A percentile compares a stretch with the other conserved stretches of the same genome.
These are phyloP conservation scores for Ceratosolen solmsi DNA, from an alignment of 1,140 invertebrate genomes.

Conservation along the genomic window DNA sequence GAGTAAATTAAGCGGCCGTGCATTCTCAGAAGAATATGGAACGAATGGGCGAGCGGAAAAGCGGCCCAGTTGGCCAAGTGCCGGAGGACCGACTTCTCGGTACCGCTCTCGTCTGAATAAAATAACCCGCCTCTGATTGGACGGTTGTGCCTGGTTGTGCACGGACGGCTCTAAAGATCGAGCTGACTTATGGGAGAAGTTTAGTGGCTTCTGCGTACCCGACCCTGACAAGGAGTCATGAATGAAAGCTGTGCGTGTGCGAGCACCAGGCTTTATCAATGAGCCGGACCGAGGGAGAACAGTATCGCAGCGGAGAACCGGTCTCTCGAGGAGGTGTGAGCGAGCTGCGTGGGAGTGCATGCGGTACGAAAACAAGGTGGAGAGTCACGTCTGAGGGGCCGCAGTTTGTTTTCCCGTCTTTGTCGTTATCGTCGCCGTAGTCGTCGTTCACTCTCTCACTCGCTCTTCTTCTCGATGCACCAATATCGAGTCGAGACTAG, in stretches of 20 bases:
- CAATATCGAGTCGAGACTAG: background rate
- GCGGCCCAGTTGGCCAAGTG: no score
- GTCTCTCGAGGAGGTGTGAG: background rate
- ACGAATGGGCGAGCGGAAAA: no score
- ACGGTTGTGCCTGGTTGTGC: no score
- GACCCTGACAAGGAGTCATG: conserved; percentile 17
- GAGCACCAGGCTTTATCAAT: conserved; percentile 21
- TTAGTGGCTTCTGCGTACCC: no score
- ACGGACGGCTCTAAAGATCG: no score
- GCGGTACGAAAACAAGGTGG: conserved; percentile 8
- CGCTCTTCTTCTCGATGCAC: background rate
- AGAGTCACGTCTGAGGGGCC: background rate
- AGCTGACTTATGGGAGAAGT: no score
- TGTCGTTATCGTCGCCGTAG: background rate
- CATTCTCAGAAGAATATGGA: background rate
- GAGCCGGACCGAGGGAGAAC: no score
- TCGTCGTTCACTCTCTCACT: background rate
- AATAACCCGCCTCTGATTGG: no score
- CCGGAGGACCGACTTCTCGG: no score
- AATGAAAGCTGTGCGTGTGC: no score
- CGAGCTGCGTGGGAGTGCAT: conserved; percentile 5
- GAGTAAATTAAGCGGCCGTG: background rate
- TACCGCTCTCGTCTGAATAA: no score
- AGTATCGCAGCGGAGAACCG: conserved; percentile 29
- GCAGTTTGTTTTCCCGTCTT: background rate